phyloP scores from a whole-genome alignment of 2,113 vertebrate species.

The Aldabrachelys gigantea region DNA sequence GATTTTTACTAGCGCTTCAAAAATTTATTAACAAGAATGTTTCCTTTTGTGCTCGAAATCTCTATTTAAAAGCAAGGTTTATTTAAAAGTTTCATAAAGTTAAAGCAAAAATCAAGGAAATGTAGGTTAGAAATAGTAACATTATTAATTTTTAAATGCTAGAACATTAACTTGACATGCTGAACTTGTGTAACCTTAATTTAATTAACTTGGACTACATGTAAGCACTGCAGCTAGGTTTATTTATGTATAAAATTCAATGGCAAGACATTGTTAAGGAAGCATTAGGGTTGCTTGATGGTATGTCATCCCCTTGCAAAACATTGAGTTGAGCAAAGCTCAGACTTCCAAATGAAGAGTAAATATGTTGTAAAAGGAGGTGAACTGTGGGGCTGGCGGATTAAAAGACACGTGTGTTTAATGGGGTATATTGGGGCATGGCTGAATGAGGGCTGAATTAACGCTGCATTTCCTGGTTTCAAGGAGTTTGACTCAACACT shows the following conservation, averaged over 20 bases:
- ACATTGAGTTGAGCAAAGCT: too few species aligned
- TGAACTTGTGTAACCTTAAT: neutral
- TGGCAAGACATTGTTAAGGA: neutral
- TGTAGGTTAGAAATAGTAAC: neutral
- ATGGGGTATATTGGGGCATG: too few species aligned
- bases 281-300: too few species aligned
- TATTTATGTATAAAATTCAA: fast-evolving
- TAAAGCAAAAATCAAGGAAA: neutral
- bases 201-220: neutral
- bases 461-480: too few species aligned
- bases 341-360: too few species aligned
- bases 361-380: too few species aligned
- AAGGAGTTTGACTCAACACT: too few species aligned
- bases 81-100: neutral
- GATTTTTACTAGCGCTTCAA: fast-evolving
- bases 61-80: neutral
- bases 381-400: too few species aligned
- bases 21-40: neutral
- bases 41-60: neutral
- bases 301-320: too few species aligned
- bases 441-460: too few species aligned
- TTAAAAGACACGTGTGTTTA: too few species aligned
- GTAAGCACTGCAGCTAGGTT: neutral
- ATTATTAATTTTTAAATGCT: neutral
- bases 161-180: neutral